These are phyloP conservation scores for Chaenogobius annularis DNA, from an alignment of 2,113 vertebrate species.

Conservation along the genomic window DNA sequence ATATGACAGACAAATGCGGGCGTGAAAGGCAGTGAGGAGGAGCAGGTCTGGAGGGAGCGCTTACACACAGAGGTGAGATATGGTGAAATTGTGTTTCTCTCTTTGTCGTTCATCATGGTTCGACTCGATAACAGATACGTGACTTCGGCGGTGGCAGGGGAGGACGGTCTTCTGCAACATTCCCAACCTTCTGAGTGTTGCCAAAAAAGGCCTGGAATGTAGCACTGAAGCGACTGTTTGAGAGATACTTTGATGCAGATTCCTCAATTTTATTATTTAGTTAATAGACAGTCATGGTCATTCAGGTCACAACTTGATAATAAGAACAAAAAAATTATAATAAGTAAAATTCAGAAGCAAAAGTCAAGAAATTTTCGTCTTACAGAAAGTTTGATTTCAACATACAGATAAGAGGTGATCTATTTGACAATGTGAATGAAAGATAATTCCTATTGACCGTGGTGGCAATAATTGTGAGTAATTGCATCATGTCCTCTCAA, in stretches of 20 bases:
- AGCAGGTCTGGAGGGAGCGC: conserved; percentile 26
- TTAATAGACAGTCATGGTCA: no score
- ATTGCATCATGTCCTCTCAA: no score
- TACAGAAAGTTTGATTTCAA: no score
- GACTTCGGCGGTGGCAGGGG: conserved; percentile 51
- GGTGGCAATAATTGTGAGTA: no score
- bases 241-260: neutral
- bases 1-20: conserved; percentile 31
- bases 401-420: no score
- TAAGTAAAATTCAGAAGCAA: no score
- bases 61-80: conserved; percentile 46
- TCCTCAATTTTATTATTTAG: no score
- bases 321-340: no score
- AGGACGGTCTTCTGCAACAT: conserved; percentile 44
- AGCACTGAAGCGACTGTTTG: neutral
- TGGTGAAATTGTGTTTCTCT: conserved; percentile 55
- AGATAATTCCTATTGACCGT: no score
- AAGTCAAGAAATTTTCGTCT: no score
- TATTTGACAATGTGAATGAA: no score
- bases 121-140: conserved; percentile 35
- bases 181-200: conserved; percentile 37
- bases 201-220: neutral
- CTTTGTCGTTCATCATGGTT: conserved; percentile 39
- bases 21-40: conserved; percentile 37
- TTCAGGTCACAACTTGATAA: no score